phyloP scores from a whole-genome alignment of 2,113 vertebrate genomes.

The Carollia perspicillata region DNA sequence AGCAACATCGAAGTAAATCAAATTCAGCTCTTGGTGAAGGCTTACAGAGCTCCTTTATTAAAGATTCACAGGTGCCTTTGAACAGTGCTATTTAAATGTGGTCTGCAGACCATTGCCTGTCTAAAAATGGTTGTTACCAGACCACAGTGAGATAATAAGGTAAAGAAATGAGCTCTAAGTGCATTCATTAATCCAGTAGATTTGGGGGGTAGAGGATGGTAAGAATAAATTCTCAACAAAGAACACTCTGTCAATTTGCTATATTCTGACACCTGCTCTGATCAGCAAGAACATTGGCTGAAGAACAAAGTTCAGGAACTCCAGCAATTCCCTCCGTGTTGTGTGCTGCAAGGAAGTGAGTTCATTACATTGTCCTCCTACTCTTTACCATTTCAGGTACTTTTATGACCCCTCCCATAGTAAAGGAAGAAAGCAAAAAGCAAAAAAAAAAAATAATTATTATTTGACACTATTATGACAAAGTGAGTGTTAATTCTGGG shows the following conservation, averaged over 20 bases:
- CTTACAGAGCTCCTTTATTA: neutral
- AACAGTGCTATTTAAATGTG: neutral
- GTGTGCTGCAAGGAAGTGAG: neutral
- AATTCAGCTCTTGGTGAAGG: neutral
- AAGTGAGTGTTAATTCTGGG: neutral
- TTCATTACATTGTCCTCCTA: neutral
- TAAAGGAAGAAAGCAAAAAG: neutral
- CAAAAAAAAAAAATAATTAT: neutral
- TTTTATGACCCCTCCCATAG: neutral
- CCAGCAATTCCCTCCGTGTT: neutral
- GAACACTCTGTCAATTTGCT: neutral
- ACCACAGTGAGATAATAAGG: neutral
- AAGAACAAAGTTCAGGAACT: neutral
- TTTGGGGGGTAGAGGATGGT: neutral
- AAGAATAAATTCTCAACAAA: neutral
- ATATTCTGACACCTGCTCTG: neutral
- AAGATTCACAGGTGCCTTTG: neutral
- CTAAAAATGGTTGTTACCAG: neutral
- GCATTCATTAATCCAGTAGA: neutral
- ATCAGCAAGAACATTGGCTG: neutral
- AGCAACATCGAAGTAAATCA: neutral
- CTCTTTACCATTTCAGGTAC: neutral
- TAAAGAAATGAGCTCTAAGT: neutral
- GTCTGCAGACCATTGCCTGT: neutral
- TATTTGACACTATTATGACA: neutral